Evolutionary conservation across 2,113 vertebrate species (phyloP).

Genomic region (Mionectes macconnelli): DNA sequence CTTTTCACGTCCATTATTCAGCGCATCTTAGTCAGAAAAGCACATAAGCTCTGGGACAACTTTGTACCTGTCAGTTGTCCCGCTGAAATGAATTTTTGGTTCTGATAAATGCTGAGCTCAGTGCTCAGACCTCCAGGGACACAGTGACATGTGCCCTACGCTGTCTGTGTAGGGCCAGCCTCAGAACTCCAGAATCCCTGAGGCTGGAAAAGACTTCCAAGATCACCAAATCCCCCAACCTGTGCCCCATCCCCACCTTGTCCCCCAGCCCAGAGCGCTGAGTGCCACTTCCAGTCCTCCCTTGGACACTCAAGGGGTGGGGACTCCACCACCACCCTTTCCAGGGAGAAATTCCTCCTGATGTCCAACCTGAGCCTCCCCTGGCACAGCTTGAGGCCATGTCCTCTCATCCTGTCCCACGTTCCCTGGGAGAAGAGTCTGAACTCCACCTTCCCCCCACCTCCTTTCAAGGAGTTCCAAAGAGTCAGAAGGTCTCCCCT

Average conservation of each 20-base stretch:
- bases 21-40: neutral
- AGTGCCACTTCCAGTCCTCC: neutral
- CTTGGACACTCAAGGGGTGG: neutral
- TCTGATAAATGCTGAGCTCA: neutral
- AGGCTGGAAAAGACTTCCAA: neutral
- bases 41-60: fast-evolving
- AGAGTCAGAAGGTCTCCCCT: neutral
- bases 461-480: neutral
- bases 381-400: neutral
- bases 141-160: neutral
- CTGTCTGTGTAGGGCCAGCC: neutral
- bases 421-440: neutral
- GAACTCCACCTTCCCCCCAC: neutral
- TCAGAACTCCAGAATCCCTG: neutral
- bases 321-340: neutral
- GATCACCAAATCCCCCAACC: neutral
- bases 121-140: neutral
- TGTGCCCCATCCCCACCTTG: neutral
- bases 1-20: neutral
- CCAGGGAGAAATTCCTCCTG: neutral
- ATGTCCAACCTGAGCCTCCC: neutral
- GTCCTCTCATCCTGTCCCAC: neutral
- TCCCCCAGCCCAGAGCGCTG: neutral
- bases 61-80: neutral
- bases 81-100: neutral